phyloP scores from a whole-genome alignment of 2,113 vertebrate genomes.

The Grantiella picta region DNA sequence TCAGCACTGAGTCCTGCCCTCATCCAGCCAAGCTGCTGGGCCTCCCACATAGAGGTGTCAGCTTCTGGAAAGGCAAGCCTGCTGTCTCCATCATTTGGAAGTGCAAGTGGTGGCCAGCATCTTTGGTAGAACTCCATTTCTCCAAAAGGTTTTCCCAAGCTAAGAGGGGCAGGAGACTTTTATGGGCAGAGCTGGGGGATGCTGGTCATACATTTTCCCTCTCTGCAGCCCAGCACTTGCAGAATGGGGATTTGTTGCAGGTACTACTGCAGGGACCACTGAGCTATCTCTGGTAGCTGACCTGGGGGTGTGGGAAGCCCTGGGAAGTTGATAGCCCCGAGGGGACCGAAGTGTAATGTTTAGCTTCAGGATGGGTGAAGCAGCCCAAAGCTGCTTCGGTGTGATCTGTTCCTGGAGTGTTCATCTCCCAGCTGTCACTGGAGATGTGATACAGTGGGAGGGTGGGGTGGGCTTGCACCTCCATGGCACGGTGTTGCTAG shows the following conservation, averaged over 20 bases:
- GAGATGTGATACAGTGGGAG: conserved; percentile 38
- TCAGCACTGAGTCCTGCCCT: neutral
- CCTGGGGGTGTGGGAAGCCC: neutral
- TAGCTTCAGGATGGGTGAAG: neutral
- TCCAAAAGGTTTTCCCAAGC: neutral
- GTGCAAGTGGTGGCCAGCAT: neutral
- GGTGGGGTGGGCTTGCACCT: conserved; percentile 58
- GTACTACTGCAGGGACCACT: neutral
- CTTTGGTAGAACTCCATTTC: neutral
- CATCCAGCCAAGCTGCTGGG: neutral
- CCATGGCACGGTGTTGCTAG: conserved; percentile 32
- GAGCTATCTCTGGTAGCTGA: neutral
- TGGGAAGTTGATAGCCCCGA: rapidly evolving
- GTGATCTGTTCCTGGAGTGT: conserved; percentile 37
- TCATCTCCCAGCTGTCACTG: conserved; percentile 67
- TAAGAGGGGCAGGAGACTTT: neutral
- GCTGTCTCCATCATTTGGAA: neutral
- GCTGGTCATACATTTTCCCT: rapidly evolving
- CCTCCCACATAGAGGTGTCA: neutral
- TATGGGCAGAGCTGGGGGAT: rapidly evolving
- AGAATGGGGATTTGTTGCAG: rapidly evolving
- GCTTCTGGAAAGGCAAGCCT: neutral
- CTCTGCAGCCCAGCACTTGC: neutral
- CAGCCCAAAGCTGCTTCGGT: neutral
- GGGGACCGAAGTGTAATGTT: neutral